Evolutionary conservation across 2,888 invertebrate species (phyloP), one percentile per base, ranked within the genome.

Genomic region (Eudiplozoon nipponicum): DNA sequence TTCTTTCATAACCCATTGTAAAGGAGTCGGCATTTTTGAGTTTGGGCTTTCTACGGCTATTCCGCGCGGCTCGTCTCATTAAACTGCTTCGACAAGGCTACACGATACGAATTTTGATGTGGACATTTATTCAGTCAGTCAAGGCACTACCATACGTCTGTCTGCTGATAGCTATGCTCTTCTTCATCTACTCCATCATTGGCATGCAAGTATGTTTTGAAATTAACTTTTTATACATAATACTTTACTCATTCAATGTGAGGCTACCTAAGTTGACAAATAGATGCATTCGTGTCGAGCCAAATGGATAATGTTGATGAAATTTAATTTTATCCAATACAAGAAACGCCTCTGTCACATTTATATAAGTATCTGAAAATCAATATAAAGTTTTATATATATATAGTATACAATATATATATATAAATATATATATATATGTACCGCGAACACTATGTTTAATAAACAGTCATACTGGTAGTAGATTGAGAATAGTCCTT

Each of bases 101-200:
- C 63, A 98, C 94, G 52, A 98, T 98, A 65, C 70, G 94, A 62
- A 90, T 98, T 62, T 69, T 98, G 47, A 69, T 98, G 48, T 98
- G 94, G 94, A 98, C 94, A 46, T 98, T 98, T 63, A 80, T 98
- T 58, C 94, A 98, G 68, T 94, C 90, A 60, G 94, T 98, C 65
- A 98, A 94, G 72, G 94, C 94, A 61, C 70, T 98, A 68, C 94
- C 94, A 56, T 98, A 98, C 66, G 94, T 98, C 63, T 94, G 94
- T 69, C 72, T 94, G 63, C 74, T 98, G 61, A 94, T 98, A 61
- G 84, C 81, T 54, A 98, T 98, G 90, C 69, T 98, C 61, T 98
- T 98, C 68, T 98, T 98, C 70, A 98, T 98, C 65, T 98, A 86
- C 62, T 94, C 94, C 59, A 94, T 98, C 61, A 90, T 98, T 56